Percentiles rank a stretch among this genome's conserved stretches.
These are phyloP conservation scores for Linurgus olivaceus DNA, from an alignment of 2,797 vertebrate species.

Conservation along the genomic window DNA sequence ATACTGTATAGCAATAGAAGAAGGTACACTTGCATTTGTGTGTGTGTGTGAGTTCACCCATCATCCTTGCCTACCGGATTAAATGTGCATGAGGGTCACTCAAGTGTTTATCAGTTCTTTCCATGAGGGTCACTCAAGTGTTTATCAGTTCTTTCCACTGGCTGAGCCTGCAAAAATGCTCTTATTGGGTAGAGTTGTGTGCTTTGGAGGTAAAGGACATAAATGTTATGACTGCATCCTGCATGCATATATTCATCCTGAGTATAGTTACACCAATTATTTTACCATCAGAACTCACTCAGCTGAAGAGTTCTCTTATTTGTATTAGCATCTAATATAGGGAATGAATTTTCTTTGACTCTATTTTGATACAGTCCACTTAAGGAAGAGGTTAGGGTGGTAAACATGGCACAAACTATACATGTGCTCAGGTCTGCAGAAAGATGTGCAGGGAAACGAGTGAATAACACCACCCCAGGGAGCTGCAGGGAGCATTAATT, in stretches of 20 bases:
- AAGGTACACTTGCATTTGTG: not conserved
- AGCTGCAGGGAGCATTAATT: conserved; percentile 38
- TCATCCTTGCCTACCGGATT: no score
- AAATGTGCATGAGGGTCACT: no score
- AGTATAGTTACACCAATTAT: conserved; percentile 3
- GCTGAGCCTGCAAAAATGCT: conserved; percentile 29
- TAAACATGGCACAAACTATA: not conserved
- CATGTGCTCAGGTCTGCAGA: not conserved
- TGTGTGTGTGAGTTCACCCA: no score
- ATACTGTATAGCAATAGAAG: not conserved
- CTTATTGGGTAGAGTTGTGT: not conserved
- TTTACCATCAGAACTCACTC: conserved; percentile 14
- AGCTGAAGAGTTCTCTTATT: conserved; percentile 5
- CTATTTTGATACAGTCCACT: not conserved
- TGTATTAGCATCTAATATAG: not conserved
- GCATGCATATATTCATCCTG: not conserved
- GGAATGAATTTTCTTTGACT: not conserved
- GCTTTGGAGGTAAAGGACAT: conserved; percentile 12
- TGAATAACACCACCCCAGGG: conserved; percentile 23
- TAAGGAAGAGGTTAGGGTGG: not conserved
- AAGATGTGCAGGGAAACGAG: not conserved
- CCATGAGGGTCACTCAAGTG: not conserved
- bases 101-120: no score
- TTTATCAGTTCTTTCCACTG: conserved; percentile 48
- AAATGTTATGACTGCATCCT: not conserved